Percentiles rank a stretch among this genome's conserved stretches.
Evolutionary conservation across 2,888 invertebrate genomes (phyloP).

Genomic region (Himalopsyche japonica): DNA sequence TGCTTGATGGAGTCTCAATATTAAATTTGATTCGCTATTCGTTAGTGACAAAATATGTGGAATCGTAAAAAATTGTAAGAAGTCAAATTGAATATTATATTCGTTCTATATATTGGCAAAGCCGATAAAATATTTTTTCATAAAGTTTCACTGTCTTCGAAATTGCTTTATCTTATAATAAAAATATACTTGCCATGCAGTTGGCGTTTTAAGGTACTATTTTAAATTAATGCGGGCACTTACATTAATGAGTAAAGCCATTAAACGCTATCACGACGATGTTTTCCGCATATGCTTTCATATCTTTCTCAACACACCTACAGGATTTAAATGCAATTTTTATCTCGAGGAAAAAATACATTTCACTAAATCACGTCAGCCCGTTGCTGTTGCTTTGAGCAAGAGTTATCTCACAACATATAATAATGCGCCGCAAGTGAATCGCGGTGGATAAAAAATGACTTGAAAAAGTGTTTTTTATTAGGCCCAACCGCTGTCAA

Average conservation of each 20-base stretch:
- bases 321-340: not conserved
- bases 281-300: not conserved
- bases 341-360: not conserved
- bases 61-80: too few relatives aligned
- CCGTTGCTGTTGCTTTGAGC: not conserved
- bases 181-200: not conserved
- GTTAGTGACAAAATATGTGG: too few relatives aligned
- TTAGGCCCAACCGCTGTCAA: too few relatives aligned
- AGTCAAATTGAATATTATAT: too few relatives aligned
- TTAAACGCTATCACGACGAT: not conserved
- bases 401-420: not conserved
- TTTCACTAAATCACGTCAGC: not conserved
- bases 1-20: too few relatives aligned
- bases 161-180: too few relatives aligned
- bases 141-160: too few relatives aligned
- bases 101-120: too few relatives aligned
- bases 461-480: too few relatives aligned
- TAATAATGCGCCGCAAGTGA: not conserved
- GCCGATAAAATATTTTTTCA: too few relatives aligned
- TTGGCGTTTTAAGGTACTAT: not conserved
- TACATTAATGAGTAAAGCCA: not conserved
- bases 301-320: not conserved
- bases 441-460: too few relatives aligned
- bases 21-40: too few relatives aligned
- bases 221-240: not conserved